Evolutionary conservation across 2,888 invertebrate species (phyloP), one percentile per base, ranked within the genome.

Genomic region (Meandrusa payeni): DNA sequence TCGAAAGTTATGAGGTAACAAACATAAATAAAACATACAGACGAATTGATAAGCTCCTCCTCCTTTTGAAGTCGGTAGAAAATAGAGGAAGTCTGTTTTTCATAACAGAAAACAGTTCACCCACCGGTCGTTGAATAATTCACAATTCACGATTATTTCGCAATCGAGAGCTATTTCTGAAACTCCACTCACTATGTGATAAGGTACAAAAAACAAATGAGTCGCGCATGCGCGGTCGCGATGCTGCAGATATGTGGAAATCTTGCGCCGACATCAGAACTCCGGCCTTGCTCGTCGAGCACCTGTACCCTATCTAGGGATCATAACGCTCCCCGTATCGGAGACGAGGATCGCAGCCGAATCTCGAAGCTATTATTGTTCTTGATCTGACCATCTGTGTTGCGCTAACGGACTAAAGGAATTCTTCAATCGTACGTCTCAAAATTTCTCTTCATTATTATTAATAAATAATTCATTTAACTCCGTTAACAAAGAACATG

Each of bases 141-240:
- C 19, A 26, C 10, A 5, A 26, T 26, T 17, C 15, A 13, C 11
- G 7, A 23, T 29, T 11, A 27, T 28, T 41, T 22, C 20, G 26
- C 27, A 17, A 29, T 36, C 32, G 11, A 5, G 11, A 5, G 20
- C n/a, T 37, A 23, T 37, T 31, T 31, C 20, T 12, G 43, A 13
- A 29, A 24, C 19, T 12, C 19, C 37, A 11, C n/a, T 41, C 9
- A 12, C 26, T 5, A 5, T 24, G 31, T 26, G 43, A 38, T 32
- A 32, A 38, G 10, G 19, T 7, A 20, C 23, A 23, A 23, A 33
- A 32, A 77, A 77, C 76, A 77, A 77, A 79, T 77, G 71, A 76
- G 73, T 59, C 61, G 68, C 70, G 74, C 69, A 66, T 53, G 59
- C 57, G 52, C 47, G 26, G 17, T 6, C 38, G 41, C 23, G 68